Percentiles rank a stretch among this genome's conserved stretches.
These are phyloP conservation scores for Xanthorhoe spadicearia DNA, from an alignment of 2,888 invertebrate genomes.

Conservation along the genomic window DNA sequence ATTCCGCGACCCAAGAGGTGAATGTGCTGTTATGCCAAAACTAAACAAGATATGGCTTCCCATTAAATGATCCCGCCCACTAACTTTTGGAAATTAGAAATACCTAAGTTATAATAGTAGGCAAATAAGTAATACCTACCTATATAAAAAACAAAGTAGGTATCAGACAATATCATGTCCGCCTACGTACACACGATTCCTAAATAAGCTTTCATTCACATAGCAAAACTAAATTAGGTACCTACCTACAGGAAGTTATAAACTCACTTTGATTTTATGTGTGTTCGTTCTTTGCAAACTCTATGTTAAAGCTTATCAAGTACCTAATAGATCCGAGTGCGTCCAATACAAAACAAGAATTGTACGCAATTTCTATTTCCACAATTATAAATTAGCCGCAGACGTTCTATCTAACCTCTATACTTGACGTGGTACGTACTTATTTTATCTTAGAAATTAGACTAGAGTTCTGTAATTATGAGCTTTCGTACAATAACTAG, in stretches of 20 bases:
- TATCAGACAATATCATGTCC: slow-evolving; percentile 25
- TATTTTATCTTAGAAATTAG: slow-evolving; percentile 15
- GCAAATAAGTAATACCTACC: slow-evolving; percentile 11
- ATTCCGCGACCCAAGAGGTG: slow-evolving; percentile 44
- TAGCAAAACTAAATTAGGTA: slow-evolving; percentile 8
- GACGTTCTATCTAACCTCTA: slow-evolving; percentile 15
- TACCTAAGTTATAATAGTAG: slow-evolving; percentile 17
- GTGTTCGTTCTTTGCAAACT: slow-evolving; percentile 13
- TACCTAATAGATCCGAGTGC: slow-evolving; percentile 12
- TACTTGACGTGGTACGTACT: slow-evolving; percentile 5
- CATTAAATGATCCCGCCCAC: slow-evolving; percentile 59
- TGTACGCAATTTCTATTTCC: slow-evolving; percentile 26
- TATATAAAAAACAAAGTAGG: slow-evolving; percentile 27
- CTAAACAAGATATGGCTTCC: slow-evolving; percentile 58
- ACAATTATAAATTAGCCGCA: slow-evolving; percentile 11
- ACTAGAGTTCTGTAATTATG: slow-evolving; percentile 6
- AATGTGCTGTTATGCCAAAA: slow-evolving; percentile 49
- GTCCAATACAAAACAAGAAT: slow-evolving; percentile 10
- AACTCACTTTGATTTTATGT: slow-evolving; percentile 15
- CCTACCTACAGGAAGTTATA: slow-evolving; percentile 12
- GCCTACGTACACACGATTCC: slow-evolving; percentile 24
- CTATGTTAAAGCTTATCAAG: slow-evolving; percentile 18
- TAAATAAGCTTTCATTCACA: slow-evolving; percentile 20
- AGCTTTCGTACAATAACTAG: slow-evolving; percentile 8
- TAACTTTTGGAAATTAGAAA: slow-evolving; percentile 29